Evolutionary conservation across 2,888 invertebrate species (phyloP).

Genomic region (Xanthostigma xanthostigma): DNA sequence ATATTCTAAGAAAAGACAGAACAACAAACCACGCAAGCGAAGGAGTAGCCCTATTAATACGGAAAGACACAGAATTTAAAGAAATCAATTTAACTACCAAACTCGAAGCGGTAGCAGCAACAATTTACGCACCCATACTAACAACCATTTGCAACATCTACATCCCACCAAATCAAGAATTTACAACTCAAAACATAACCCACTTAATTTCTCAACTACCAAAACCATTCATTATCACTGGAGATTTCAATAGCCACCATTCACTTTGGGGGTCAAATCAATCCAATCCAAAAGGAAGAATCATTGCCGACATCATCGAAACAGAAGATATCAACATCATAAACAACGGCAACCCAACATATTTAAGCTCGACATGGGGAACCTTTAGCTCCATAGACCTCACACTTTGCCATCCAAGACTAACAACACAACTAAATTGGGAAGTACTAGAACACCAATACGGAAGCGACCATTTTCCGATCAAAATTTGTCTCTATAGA

Average conservation of each 20-base stretch:
- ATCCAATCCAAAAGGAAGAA: not conserved
- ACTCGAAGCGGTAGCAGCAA: constrained; percentile 2
- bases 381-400: not conserved
- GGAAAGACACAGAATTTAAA: not conserved
- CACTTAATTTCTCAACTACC: not conserved
- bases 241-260: not conserved
- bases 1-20: constrained; percentile 1
- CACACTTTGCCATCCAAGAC: not conserved
- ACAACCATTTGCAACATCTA: not conserved
- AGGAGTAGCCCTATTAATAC: constrained; percentile 1
- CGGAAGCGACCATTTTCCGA: constrained; percentile 14
- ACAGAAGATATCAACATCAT: not conserved
- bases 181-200: not conserved
- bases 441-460: constrained; percentile 4
- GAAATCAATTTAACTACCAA: not conserved
- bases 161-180: too few species aligned
- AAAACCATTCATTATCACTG: not conserved
- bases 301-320: constrained; percentile 1
- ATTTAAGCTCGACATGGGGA: constrained; percentile 1
- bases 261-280: not conserved
- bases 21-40: constrained; percentile 1
- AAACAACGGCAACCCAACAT: not conserved
- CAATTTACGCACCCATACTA: not conserved
- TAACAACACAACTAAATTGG: not conserved
- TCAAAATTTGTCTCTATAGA: too few species aligned